These are phyloP conservation scores for Apodemia mormo DNA, from an alignment of 2,888 invertebrate genomes.

Conservation along the genomic window DNA sequence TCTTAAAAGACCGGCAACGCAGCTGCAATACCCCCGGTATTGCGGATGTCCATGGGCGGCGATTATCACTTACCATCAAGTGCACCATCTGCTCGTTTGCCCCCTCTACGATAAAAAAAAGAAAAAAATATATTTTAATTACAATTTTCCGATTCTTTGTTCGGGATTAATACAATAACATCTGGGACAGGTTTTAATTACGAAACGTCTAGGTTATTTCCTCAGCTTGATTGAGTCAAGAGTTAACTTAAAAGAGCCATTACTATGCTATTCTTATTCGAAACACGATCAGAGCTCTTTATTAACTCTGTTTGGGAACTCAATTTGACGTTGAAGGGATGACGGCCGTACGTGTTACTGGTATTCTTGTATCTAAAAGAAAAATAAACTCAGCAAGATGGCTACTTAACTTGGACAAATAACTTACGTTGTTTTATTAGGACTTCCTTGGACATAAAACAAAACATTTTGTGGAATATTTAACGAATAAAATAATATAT, in stretches of 20 bases:
- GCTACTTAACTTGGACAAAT: slow-evolving; percentile 14
- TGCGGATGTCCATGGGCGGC: too few relatives aligned
- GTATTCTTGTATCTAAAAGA: slow-evolving; percentile 38
- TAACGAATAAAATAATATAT: not conserved
- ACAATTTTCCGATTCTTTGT: not conserved
- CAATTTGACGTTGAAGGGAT: slow-evolving; percentile 46
- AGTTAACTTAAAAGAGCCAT: slow-evolving; percentile 13
- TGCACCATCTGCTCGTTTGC: too few relatives aligned
- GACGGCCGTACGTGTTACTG: slow-evolving; percentile 44
- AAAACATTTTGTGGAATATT: not conserved
- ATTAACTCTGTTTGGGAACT: slow-evolving; percentile 49
- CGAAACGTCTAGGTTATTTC: not conserved
- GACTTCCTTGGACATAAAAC: slow-evolving; percentile 3
- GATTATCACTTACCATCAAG: too few relatives aligned
- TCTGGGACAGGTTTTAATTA: slow-evolving; percentile 7
- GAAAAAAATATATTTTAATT: not conserved
- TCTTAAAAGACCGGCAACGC: too few relatives aligned
- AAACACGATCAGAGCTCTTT: slow-evolving; percentile 44
- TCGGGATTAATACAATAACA: not conserved
- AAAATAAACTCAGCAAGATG: slow-evolving; percentile 23
- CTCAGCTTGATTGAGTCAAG: slow-evolving; percentile 5
- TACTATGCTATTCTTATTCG: slow-evolving; percentile 37
- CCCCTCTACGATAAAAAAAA: too few relatives aligned
- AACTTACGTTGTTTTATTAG: slow-evolving; percentile 8
- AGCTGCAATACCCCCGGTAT: too few relatives aligned